Percentiles rank a stretch among this genome's conserved stretches.
phyloP scores from a whole-genome alignment of 1,140 invertebrate species.

The Octopus sinensis region DNA sequence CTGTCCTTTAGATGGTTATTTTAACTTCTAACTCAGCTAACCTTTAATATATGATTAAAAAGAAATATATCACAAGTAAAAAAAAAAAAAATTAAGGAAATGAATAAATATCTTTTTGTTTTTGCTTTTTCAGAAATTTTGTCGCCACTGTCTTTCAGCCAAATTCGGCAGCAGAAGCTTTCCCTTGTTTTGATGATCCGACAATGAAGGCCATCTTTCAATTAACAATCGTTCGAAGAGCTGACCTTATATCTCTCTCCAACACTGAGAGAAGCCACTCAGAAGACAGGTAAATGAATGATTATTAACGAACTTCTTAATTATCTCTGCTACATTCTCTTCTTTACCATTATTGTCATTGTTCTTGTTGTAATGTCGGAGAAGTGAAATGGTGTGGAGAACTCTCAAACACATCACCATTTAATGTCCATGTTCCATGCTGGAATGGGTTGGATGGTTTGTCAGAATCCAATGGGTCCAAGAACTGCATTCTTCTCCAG shows the following conservation, averaged over 20 bases:
- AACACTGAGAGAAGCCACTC: conserved; percentile 68
- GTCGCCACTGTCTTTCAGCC: conserved; percentile 74
- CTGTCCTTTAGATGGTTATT: neutral
- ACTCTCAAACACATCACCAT: too few species aligned
- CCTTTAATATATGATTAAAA: neutral
- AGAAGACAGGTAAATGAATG: neutral
- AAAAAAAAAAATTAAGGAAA: too few species aligned
- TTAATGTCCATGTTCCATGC: too few species aligned
- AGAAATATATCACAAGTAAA: neutral
- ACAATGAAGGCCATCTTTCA: conserved; percentile 81
- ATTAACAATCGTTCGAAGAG: conserved; percentile 69
- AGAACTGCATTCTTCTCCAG: too few species aligned
- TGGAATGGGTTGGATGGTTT: too few species aligned
- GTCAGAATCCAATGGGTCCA: too few species aligned
- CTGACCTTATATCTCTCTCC: conserved; percentile 68
- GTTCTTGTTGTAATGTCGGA: too few species aligned
- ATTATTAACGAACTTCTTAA: conserved; percentile 20
- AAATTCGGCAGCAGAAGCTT: conserved; percentile 79
- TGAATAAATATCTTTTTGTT: neutral
- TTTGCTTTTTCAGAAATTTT: conserved; percentile 57
- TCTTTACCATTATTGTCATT: conserved; percentile 11
- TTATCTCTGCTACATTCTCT: conserved; percentile 18
- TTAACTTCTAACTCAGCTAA: neutral
- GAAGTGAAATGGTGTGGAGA: too few species aligned
- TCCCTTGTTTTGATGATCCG: conserved; percentile 96